phyloP scores from a whole-genome alignment of 1,140 invertebrate species.

The Drosophila serrata region DNA sequence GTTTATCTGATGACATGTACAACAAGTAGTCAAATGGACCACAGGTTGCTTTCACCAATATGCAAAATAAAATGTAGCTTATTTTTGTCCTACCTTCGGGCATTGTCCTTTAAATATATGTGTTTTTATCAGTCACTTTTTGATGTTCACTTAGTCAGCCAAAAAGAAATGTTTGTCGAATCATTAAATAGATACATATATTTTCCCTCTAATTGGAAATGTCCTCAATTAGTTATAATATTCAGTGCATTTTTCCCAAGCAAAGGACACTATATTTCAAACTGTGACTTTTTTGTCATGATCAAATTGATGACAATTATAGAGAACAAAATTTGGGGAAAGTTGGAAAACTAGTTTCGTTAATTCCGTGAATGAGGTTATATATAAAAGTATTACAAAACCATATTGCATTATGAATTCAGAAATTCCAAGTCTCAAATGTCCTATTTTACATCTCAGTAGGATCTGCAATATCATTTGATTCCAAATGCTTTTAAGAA shows the following conservation, averaged over 20 bases:
- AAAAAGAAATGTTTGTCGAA: not conserved
- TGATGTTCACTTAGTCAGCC: not conserved
- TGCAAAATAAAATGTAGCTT: not conserved
- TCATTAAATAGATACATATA: too few relatives aligned
- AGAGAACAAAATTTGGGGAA: too few relatives aligned
- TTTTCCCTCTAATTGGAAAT: too few relatives aligned
- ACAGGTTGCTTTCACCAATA: not conserved
- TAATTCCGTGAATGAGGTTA: too few relatives aligned
- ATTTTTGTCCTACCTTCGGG: not conserved
- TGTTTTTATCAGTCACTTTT: not conserved
- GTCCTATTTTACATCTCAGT: not conserved
- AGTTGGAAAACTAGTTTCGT: too few relatives aligned
- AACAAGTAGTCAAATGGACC: not conserved
- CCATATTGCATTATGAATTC: not conserved
- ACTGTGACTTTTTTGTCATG: too few relatives aligned
- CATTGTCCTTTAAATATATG: not conserved
- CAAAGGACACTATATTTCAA: too few relatives aligned
- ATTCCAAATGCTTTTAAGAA: not conserved
- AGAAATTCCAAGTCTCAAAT: too few relatives aligned
- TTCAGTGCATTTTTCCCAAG: too few relatives aligned
- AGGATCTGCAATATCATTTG: not conserved
- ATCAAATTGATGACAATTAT: too few relatives aligned
- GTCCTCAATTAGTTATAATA: too few relatives aligned
- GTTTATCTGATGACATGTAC: not conserved
- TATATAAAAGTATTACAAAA: too few relatives aligned